These are phyloP conservation scores for Neopelma chrysocephalum DNA, from an alignment of 2,797 vertebrate genomes.

Conservation along the genomic window DNA sequence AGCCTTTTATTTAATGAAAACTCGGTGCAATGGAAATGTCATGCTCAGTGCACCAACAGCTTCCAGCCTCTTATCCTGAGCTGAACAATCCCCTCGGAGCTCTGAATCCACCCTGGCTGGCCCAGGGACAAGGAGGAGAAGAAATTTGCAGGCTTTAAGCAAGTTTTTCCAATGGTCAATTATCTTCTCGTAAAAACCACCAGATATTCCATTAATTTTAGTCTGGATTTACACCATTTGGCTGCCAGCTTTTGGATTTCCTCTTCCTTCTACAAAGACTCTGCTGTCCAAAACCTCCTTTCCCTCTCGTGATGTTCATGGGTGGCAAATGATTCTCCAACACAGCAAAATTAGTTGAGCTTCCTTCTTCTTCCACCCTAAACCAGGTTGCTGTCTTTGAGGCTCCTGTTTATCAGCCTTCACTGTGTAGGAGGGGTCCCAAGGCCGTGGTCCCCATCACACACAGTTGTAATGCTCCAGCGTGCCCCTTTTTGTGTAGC, in stretches of 20 bases:
- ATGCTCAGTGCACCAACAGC: not conserved
- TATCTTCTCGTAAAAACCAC: not conserved
- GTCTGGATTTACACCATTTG: not conserved
- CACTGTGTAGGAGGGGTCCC: not conserved
- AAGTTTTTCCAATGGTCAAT: conserved; percentile 2
- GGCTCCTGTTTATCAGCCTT: not conserved
- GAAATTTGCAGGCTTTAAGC: not conserved
- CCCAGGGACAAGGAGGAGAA: not conserved
- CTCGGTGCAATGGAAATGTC: accelerated
- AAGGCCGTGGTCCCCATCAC: not conserved
- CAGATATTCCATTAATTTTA: not conserved
- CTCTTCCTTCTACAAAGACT: not conserved
- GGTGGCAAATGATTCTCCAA: not conserved
- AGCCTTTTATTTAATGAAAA: not conserved
- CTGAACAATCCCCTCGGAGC: not conserved
- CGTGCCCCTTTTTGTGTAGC: not conserved
- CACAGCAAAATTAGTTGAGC: not conserved
- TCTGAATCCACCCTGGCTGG: not conserved
- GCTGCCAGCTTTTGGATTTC: conserved; percentile 12
- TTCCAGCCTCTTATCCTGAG: not conserved
- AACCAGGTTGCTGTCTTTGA: not conserved
- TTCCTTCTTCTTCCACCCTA: not conserved
- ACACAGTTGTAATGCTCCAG: not conserved
- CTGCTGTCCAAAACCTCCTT: not conserved
- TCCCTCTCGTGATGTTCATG: not conserved